A percentile compares a stretch with the other conserved stretches of the same genome.
These are phyloP conservation scores for Chrysina gloriosa DNA, from an alignment of 2,888 invertebrate genomes.

Conservation along the genomic window DNA sequence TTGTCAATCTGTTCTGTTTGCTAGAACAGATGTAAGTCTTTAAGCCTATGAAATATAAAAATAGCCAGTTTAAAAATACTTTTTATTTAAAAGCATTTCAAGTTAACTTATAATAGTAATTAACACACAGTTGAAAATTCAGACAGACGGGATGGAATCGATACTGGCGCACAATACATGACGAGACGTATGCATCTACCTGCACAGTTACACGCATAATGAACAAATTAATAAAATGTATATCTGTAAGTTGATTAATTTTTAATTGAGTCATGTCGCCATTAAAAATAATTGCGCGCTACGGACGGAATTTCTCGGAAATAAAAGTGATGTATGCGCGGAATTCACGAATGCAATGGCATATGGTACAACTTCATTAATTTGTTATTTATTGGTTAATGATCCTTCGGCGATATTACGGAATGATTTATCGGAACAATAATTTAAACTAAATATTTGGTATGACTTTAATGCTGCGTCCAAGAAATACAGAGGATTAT, in stretches of 20 bases:
- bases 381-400: slow-evolving; percentile 52
- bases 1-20: no score
- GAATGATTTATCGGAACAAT: neutral
- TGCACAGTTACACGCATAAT: slow-evolving; percentile 1
- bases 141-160: slow-evolving; percentile 8
- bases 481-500: slow-evolving; percentile 15
- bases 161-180: neutral
- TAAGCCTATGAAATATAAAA: no score
- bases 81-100: slow-evolving; percentile 1
- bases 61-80: neutral
- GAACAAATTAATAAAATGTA: slow-evolving; percentile 18
- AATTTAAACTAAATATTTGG: slow-evolving; percentile 15
- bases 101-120: slow-evolving; percentile 9
- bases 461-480: neutral
- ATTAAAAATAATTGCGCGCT: slow-evolving; percentile 32
- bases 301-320: slow-evolving; percentile 9
- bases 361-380: slow-evolving; percentile 51
- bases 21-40: no score
- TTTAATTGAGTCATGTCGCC: slow-evolving; percentile 25
- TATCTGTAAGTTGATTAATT: slow-evolving; percentile 25
- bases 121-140: slow-evolving; percentile 18
- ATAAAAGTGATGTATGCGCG: slow-evolving; percentile 18
- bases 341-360: slow-evolving; percentile 39
- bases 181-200: neutral
- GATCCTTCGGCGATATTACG: slow-evolving; percentile 47